A percentile compares a stretch with the other conserved stretches of the same genome.
Conservation (phyloP, 2,888 invertebrate species). For the Eristalinus aeneus region DNA sequence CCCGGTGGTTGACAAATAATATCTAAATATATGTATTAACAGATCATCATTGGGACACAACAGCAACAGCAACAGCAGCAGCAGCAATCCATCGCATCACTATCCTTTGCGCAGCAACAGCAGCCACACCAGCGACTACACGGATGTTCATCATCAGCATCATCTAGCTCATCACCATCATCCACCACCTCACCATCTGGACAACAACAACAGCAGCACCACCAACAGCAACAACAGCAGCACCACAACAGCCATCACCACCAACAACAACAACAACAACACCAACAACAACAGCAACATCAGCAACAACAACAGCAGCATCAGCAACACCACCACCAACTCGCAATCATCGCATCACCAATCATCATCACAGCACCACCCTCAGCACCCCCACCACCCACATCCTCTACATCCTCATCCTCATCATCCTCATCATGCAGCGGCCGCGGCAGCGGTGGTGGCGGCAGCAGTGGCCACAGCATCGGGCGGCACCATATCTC, state of each 20-base stretch:
- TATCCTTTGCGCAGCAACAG: slow-evolving; percentile 74
- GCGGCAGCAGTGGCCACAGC: slow-evolving; percentile 67
- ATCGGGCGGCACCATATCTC: slow-evolving; percentile 77
- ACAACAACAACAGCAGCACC: slow-evolving; percentile 72
- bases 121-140: slow-evolving; percentile 75
- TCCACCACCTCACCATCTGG: slow-evolving; percentile 75
- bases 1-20: background rate
- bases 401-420: slow-evolving; percentile 69
- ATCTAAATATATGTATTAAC: slow-evolving; percentile 57
- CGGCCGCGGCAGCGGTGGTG: slow-evolving; percentile 66
- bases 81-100: slow-evolving; percentile 74
- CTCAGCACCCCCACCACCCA: slow-evolving; percentile 68
- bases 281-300: slow-evolving; percentile 64
- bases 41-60: slow-evolving; percentile 78
- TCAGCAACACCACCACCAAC: slow-evolving; percentile 73
- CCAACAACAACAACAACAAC: slow-evolving; percentile 70
- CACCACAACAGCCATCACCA: slow-evolving; percentile 62
- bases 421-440: slow-evolving; percentile 66
- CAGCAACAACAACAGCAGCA: slow-evolving; percentile 69
- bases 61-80: slow-evolving; percentile 73
- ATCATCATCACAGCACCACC: slow-evolving; percentile 73
- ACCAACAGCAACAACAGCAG: slow-evolving; percentile 61
- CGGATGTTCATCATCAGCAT: slow-evolving; percentile 76
- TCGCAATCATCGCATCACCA: slow-evolving; percentile 76
- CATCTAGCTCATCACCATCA: slow-evolving; percentile 76